Base-by-base conservation (phyloP, 1,140 invertebrate genomes). In the Pemphigus obesinymphae region DNA sequence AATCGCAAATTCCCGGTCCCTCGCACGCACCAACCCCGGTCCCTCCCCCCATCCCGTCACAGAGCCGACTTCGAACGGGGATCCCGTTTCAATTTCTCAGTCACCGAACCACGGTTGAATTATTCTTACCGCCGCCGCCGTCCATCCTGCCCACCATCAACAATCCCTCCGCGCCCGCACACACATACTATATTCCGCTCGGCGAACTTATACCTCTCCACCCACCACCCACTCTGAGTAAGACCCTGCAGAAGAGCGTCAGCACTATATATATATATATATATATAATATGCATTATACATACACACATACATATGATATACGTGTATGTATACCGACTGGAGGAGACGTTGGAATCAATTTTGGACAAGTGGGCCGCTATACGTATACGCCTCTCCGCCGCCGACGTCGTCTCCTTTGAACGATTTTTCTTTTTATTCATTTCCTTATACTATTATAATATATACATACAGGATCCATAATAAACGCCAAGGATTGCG, bases 31-130 rank as follows among this genome's bases (percentile, higher is more conserved):
- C 2, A 31, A 7, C 50, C 11, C 50, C 50, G 29, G n/a, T n/a
- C n/a, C n/a, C n/a, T n/a, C n/a, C n/a, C n/a, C n/a, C n/a, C n/a
- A n/a, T n/a, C 29, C 31, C 17, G 45, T 11, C 29, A n/a, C n/a
- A n/a, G n/a, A n/a, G 23, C 8, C 23, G 76, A 45, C 34, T 55
- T 53, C 43, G 34, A 78, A 15, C 10, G 37, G 75, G 75, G 75
- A 78, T 78, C 76, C 31, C 50, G 53, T 80, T 80, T 80, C 76
- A 80, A 80, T 80, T 80, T 61, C 76, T 61, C 76, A 37, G 53
- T 80, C 76, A 45, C 75, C 76, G 37, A 37, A 80, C 76, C 37
- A 80, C 53, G 76, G 76, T 80, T 80, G 76, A 80, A 80, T 61
- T 80, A 80, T 80, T 80, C 53, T 80, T 40, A 80, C 26, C 34